Evolutionary conservation across 2,797 vertebrate species (phyloP).

Genomic region (Erpetoichthys calabaricus): DNA sequence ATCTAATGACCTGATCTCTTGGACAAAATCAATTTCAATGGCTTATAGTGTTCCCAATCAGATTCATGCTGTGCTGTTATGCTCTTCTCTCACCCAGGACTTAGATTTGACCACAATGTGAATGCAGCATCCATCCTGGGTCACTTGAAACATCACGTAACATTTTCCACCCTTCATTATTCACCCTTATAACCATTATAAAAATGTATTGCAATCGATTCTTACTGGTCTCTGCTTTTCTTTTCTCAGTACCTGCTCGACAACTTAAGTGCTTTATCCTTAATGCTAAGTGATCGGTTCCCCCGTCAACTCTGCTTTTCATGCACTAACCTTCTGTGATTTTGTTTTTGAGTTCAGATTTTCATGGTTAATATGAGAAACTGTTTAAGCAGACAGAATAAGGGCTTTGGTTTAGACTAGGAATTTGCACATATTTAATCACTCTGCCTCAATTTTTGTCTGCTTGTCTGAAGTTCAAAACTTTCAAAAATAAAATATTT

Average conservation of each 20-base stretch:
- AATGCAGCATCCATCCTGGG: constrained; percentile 53
- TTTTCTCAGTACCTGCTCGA: background rate
- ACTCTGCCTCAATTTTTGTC: too few species aligned
- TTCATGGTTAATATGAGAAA: too few species aligned
- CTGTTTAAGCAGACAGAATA: too few species aligned
- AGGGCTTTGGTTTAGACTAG: too few species aligned
- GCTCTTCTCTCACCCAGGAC: constrained; percentile 48
- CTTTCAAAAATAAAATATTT: too few species aligned
- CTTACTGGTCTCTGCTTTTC: constrained; percentile 4
- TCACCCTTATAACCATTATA: constrained; percentile 14
- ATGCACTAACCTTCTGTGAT: background rate
- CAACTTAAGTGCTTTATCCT: background rate
- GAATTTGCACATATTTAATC: too few species aligned
- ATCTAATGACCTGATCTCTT: too few species aligned
- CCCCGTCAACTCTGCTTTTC: background rate
- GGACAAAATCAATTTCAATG: background rate
- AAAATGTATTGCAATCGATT: constrained; percentile 22
- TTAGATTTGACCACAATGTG: constrained; percentile 54
- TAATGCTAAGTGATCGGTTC: background rate
- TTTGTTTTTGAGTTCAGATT: too few species aligned
- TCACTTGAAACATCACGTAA: constrained; percentile 43
- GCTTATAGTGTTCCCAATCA: constrained; percentile 28
- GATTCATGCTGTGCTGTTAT: constrained; percentile 38
- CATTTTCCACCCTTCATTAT: constrained; percentile 22
- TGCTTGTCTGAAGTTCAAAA: too few species aligned